Evolutionary conservation across 2,797 vertebrate genomes (phyloP).

Genomic region (Neosilurus hyrtlii): DNA sequence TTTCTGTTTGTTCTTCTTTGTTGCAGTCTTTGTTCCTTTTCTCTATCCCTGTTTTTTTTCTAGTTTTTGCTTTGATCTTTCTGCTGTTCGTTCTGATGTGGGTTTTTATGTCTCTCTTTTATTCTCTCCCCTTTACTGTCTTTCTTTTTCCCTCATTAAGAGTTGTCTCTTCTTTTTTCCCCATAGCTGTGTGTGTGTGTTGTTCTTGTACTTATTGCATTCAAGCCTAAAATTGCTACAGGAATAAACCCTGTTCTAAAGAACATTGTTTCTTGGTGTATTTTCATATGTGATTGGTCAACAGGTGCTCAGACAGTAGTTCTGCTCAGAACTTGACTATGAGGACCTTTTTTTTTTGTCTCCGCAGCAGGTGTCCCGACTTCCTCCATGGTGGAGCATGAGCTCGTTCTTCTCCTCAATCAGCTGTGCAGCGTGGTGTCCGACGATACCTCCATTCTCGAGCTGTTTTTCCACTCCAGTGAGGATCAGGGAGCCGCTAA

Average conservation of each 20-base stretch:
- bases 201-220: background rate
- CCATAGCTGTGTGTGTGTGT: background rate
- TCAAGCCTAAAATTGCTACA: background rate
- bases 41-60: background rate
- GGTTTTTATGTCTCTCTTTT: background rate
- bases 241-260: background rate
- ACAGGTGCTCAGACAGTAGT: background rate
- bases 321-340: background rate
- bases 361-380: constrained; percentile 35
- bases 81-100: background rate
- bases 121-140: background rate
- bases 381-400: constrained; percentile 79
- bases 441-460: constrained; percentile 91
- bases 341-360: background rate
- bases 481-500: constrained; percentile 97
- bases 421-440: constrained; percentile 94
- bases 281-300: background rate
- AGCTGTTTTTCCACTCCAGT: constrained; percentile 97
- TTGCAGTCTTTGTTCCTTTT: background rate
- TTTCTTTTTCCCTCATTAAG: background rate
- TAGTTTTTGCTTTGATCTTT: background rate
- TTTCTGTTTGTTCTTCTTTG: background rate
- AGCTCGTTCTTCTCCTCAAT: constrained; percentile 89
- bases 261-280: background rate
- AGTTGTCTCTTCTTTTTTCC: background rate